These are phyloP conservation scores for Neotoxoptera formosana DNA, from an alignment of 1,140 invertebrate species.

Conservation along the genomic window DNA sequence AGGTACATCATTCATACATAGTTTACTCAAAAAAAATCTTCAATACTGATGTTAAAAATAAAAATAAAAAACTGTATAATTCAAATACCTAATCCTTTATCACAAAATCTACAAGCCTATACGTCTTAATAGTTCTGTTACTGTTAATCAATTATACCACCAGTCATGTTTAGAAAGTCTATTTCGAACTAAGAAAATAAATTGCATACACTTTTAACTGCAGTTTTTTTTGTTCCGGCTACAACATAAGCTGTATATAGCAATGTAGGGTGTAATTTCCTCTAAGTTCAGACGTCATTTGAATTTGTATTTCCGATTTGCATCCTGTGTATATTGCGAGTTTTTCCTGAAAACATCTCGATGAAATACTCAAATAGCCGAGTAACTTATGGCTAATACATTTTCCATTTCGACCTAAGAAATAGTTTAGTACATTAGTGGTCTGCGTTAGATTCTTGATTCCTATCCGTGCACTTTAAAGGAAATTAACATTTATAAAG, in stretches of 20 bases:
- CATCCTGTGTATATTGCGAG: conserved; percentile 22
- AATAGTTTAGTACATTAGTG: conserved; percentile 12
- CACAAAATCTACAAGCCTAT: neutral
- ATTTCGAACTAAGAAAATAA: neutral
- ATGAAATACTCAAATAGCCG: conserved; percentile 4
- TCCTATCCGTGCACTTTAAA: neutral
- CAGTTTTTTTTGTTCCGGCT: neutral
- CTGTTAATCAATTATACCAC: neutral
- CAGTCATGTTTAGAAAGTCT: neutral
- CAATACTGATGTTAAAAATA: neutral
- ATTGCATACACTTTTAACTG: neutral
- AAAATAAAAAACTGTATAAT: too few species aligned
- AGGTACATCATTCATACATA: neutral
- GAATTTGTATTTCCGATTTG: conserved; percentile 41
- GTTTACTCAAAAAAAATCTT: neutral
- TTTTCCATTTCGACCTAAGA: neutral
- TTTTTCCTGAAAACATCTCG: neutral
- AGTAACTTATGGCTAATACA: neutral
- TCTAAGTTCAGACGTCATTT: conserved; percentile 10
- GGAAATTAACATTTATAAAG: conserved; percentile 36
- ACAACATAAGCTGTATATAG: neutral
- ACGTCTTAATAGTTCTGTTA: neutral
- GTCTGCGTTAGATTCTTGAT: neutral
- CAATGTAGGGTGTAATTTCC: neutral
- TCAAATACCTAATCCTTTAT: neutral